Conservation (phyloP, 1,140 invertebrate genomes). For the Hylaeus volcanicus region DNA sequence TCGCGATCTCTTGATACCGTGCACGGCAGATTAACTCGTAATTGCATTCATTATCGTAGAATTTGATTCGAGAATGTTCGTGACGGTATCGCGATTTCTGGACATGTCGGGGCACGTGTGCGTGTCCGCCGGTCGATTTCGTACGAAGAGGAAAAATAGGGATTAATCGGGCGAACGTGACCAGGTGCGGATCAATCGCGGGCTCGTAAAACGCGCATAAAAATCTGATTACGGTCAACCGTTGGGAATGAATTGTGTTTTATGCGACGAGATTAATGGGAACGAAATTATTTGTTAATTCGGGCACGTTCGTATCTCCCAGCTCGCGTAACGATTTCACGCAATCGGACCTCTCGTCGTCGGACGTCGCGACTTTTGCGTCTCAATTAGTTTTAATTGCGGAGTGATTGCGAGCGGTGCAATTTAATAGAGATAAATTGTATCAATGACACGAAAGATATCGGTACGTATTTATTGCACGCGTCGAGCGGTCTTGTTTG, state of each 20-base stretch:
- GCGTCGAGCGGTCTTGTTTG: too few relatives aligned
- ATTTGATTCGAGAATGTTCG: constrained; percentile 47
- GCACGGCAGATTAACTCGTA: constrained; percentile 60
- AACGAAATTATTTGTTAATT: neutral
- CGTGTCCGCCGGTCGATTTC: neutral
- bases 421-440: too few relatives aligned
- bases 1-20: constrained; percentile 53
- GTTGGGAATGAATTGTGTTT: constrained; percentile 17
- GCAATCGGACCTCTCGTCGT: neutral
- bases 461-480: too few relatives aligned
- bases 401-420: too few relatives aligned
- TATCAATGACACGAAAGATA: too few relatives aligned
- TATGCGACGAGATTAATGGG: neutral
- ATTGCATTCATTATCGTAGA: constrained; percentile 63
- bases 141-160: constrained; percentile 13
- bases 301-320: too few relatives aligned
- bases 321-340: neutral
- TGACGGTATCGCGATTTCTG: neutral
- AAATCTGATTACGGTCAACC: neutral
- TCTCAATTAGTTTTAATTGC: too few relatives aligned
- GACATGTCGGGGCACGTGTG: neutral
- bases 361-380: too few relatives aligned
- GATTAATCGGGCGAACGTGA: constrained; percentile 35
- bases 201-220: constrained; percentile 14
- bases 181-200: constrained; percentile 20